Base-by-base conservation (phyloP, 2,113 vertebrate species). In the Neogale vison region DNA sequence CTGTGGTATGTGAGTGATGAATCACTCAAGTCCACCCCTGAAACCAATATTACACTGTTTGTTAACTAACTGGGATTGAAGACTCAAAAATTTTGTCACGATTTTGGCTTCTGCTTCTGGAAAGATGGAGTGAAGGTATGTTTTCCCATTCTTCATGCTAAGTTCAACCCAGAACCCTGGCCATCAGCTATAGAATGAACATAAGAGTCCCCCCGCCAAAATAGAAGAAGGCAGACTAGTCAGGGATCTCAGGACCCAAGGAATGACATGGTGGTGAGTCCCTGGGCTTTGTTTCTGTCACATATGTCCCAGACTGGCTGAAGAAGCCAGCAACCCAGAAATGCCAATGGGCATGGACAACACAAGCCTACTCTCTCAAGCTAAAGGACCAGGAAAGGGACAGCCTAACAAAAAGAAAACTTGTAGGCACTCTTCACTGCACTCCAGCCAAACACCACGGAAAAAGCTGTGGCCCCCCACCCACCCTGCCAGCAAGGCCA, bases 71-170 rank as follows among this genome's bases (percentile, higher is more conserved):
- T 74, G 39, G 23, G 13, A 45, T 74, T 26, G 23, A 29, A 45
- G 24, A 74, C 39, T 26, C 26, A 24, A 74, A 74, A 34, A 77
- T 77, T 94, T 83, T 88, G 34, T 57, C 55, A 67, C 55, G 50
- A 92, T 72, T 92, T 71, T 11, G 17, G 65, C 79, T 96, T 89
- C n/a, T 92, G 55, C 34, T 96, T 90, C 74, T 82, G 45, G 59
- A 77, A 93, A 65, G 42, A 69, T 77, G 57, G 50, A 77, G 6
- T n/a, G 94, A 59, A 85, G 88, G 5, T 61, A 47, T n/a, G 80
- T 91, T 92, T 90, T 90, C 65, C 90, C 88, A 57, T 81, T 94
- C 55, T 63, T 89, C 67, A 67, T 5, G 29, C 50, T 93, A 52
- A 89, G 34, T 92, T 52, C 29, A 72, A 65, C 69, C 82, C 57